These are phyloP conservation scores for Lethrus apterus DNA, from an alignment of 1,140 invertebrate genomes.

Conservation along the genomic window DNA sequence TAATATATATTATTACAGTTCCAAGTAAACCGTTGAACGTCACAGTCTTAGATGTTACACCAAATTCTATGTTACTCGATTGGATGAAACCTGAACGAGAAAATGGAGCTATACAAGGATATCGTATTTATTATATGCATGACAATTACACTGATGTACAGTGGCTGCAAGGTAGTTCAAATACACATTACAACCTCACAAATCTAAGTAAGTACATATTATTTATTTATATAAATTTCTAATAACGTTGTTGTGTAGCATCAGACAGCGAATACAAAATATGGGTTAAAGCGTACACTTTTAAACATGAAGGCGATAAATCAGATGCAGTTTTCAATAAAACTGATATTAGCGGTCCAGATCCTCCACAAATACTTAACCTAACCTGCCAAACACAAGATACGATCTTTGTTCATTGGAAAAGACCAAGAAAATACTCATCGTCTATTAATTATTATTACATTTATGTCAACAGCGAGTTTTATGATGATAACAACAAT, in stretches of 20 bases:
- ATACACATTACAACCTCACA: constrained; percentile 49
- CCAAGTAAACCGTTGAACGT: constrained; percentile 77
- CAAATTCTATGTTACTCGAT: constrained; percentile 66
- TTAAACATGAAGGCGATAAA: constrained; percentile 62
- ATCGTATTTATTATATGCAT: constrained; percentile 63
- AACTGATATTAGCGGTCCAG: constrained; percentile 76
- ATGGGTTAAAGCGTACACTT: constrained; percentile 72
- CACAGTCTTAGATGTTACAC: constrained; percentile 63
- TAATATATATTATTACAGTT: constrained; percentile 42
- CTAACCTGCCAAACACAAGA: constrained; percentile 71
- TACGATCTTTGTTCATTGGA: constrained; percentile 73
- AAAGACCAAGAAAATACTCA: constrained; percentile 63
- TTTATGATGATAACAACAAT: constrained; percentile 46
- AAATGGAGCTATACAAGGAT: constrained; percentile 63
- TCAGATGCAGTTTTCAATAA: constrained; percentile 64
- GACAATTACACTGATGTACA: constrained; percentile 59
- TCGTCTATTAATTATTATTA: constrained; percentile 74
- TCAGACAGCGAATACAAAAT: constrained; percentile 79
- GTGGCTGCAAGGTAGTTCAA: constrained; percentile 45
- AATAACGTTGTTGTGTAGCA: constrained; percentile 44
- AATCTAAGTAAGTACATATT: constrained; percentile 52
- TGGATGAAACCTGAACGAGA: constrained; percentile 69
- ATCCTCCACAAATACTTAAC: constrained; percentile 70
- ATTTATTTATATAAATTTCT: neutral
- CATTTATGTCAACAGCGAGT: constrained; percentile 57